These are phyloP conservation scores for Murina feae DNA, from an alignment of 2,113 vertebrate species.

Conservation along the genomic window DNA sequence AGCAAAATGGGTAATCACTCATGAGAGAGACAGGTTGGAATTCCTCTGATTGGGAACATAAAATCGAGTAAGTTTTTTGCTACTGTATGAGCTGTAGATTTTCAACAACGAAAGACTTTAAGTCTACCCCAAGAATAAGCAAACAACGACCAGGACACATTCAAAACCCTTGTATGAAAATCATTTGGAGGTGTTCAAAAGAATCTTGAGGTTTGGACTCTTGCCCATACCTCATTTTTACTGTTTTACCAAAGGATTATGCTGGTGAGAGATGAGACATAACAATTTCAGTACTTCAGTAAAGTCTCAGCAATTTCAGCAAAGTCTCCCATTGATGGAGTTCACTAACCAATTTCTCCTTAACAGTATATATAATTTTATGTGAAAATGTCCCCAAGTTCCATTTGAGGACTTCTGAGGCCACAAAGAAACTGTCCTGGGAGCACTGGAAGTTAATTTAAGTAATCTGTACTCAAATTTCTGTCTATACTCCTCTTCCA, in stretches of 20 bases:
- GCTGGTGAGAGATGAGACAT: not conserved
- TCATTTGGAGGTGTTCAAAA: not conserved
- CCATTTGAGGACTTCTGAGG: not conserved
- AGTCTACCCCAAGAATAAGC: not conserved
- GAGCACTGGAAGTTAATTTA: not conserved
- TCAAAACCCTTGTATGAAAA: not conserved
- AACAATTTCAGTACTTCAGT: no score
- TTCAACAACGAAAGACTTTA: not conserved
- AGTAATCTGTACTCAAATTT: not conserved
- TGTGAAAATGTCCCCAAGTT: not conserved
- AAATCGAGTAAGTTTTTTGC: not conserved
- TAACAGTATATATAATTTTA: not conserved
- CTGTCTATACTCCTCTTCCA: not conserved
- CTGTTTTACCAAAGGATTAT: not conserved
- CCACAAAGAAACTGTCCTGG: not conserved
- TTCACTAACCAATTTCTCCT: not conserved
- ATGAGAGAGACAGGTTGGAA: not conserved
- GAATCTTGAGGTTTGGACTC: not conserved
- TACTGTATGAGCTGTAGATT: not conserved
- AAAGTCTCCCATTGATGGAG: not conserved
- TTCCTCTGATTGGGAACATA: not conserved
- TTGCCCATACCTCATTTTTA: not conserved
- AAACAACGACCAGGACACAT: not conserved
- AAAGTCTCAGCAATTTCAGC: not conserved
- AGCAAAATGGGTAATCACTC: not conserved